A percentile compares a stretch with the other conserved stretches of the same genome.
Conservation (phyloP, 2,113 vertebrate species). For the Leptodactylus fuscus region DNA sequence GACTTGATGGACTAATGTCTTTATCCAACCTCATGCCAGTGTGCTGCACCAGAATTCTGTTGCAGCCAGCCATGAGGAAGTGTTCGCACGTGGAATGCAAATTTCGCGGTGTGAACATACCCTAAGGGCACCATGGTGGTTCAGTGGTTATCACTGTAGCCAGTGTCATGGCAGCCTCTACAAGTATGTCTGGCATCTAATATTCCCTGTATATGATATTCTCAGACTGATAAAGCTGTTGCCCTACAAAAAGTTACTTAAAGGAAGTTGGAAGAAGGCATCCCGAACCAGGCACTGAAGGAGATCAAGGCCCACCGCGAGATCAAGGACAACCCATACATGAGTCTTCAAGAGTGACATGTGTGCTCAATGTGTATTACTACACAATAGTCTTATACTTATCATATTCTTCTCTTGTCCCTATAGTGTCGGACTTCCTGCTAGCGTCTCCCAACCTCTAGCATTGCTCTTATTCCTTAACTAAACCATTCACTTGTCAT, state of each 20-base stretch:
- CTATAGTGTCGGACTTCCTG: not conserved
- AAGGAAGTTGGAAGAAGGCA: slow-evolving; percentile 83
- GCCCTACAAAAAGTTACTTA: slow-evolving; percentile 90
- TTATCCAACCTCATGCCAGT: too few species aligned
- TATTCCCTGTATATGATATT: not conserved
- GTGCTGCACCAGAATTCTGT: too few species aligned
- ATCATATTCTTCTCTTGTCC: not conserved
- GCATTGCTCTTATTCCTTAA: not conserved
- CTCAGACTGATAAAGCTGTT: slow-evolving; percentile 87
- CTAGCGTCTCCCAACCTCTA: not conserved
- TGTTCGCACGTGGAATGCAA: too few species aligned
- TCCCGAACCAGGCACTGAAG: slow-evolving; percentile 87
- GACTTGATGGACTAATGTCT: too few species aligned
- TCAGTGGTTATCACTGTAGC: too few species aligned
- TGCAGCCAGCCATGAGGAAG: too few species aligned
- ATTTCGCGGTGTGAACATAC: too few species aligned
- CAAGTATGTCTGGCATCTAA: not conserved
- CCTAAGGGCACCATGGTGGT: too few species aligned
- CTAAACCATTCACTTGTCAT: too few species aligned
- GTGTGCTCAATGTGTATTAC: too few species aligned
- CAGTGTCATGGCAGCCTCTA: too few species aligned
- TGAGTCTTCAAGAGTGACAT: slow-evolving; percentile 73
- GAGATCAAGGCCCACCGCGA: slow-evolving; percentile 92
- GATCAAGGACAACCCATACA: slow-evolving; percentile 86
- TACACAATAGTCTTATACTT: too few species aligned